Evolutionary conservation across 2,797 vertebrate species (phyloP).

Genomic region (Toxotes lorentzi): DNA sequence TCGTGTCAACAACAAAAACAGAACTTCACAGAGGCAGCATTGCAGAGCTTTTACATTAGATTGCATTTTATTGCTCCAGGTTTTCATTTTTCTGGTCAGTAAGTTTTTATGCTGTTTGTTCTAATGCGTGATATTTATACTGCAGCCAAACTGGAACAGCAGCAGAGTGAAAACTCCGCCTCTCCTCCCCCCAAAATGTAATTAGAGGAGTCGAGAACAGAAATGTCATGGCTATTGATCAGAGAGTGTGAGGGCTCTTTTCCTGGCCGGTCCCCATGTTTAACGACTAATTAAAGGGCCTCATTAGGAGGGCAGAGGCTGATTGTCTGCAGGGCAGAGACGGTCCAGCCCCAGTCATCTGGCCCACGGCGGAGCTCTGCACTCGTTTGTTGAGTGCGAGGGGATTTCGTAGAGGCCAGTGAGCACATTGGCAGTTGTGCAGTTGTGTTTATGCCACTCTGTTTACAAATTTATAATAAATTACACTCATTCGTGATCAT

Average conservation of each 20-base stretch:
- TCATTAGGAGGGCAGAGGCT: constrained; percentile 61
- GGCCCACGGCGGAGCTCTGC: constrained; percentile 20
- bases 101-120: constrained; percentile 26
- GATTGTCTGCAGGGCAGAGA: constrained; percentile 62
- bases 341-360: constrained; percentile 39
- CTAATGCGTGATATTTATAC: constrained; percentile 29
- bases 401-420: constrained; percentile 13
- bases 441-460: constrained; percentile 8
- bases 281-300: constrained; percentile 77
- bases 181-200: constrained; percentile 50
- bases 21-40: neutral
- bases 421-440: no score
- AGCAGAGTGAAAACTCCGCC: constrained; percentile 26
- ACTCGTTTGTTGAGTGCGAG: constrained; percentile 44
- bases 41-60: constrained; percentile 1
- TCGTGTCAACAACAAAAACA: neutral
- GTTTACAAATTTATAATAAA: constrained; percentile 17
- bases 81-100: constrained; percentile 11
- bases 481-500: constrained; percentile 21
- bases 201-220: constrained; percentile 64
- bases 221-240: constrained; percentile 80
- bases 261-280: constrained; percentile 47
- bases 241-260: constrained; percentile 40
- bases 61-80: neutral
- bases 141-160: constrained; percentile 38